Evolutionary conservation across 2,888 invertebrate genomes (phyloP), one percentile per base, ranked within the genome.

Genomic region (Hydraecia micacea): DNA sequence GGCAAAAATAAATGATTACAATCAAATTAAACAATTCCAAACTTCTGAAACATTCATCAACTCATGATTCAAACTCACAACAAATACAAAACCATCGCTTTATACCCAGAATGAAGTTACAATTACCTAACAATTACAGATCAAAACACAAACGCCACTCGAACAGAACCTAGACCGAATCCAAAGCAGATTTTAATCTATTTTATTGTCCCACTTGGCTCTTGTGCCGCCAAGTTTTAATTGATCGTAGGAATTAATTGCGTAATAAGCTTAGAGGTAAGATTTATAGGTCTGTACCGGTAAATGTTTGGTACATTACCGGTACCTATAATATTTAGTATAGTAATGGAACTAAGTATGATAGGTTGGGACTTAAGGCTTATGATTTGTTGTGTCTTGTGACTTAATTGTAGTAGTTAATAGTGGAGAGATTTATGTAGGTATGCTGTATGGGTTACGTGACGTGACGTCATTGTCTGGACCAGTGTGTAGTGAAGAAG

Each of bases 181-280:
- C 77, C 75, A 83, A 90, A 90, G 90, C 87, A 88, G 88, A 90
- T 89, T 89, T 87, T 88, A 91, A 91, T 91, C 90, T 89, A 82
- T 88, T 89, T 89, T 79, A 89, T 88, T 88, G 89, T 90, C 67
- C 70, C 81, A 83, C 79, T 90, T 84, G 73, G 72, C 73, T 73
- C 79, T 79, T 73, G 81, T 72, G 72, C 46, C 62, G 18, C 80
- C 62, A 91, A 91, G 86, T 91, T 91, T 89, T 86, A 91, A 91
- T 90, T 86, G 91, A 90, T 88, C 89, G 75, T 75, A 67, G 75
- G 80, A 87, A 86, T 84, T 82, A 87, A 87, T 86, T 77, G 75
- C 73, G 75, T 81, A 89, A 85, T 80, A 80, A 85, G 80, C 80
- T 72, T 65, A 81, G 80, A 79, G 81, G 82, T 62, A 73, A 72